Conservation (phyloP, 2,113 vertebrate genomes). For the Origma solitaria region DNA sequence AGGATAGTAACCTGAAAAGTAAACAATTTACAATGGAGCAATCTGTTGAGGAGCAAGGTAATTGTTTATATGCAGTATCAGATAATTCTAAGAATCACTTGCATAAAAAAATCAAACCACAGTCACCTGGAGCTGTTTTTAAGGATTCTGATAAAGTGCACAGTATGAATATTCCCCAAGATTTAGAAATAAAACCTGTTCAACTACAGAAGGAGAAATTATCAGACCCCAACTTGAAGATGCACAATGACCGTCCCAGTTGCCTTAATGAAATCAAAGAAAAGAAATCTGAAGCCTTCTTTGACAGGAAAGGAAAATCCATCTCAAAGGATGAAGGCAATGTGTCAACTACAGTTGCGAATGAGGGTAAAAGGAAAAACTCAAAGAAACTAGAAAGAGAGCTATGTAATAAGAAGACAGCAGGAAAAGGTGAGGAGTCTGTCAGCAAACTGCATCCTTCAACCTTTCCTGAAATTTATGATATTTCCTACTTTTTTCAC, state of each 20-base stretch:
- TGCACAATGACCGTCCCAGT: not conserved
- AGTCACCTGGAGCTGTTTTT: not conserved
- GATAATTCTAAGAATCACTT: not conserved
- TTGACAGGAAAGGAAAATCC: conserved; percentile 29
- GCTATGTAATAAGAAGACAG: conserved; percentile 55
- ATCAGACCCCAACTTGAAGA: not conserved
- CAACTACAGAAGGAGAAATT: conserved; percentile 3
- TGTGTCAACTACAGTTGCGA: not conserved
- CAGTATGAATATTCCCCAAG: not conserved
- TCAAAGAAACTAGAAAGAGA: conserved; percentile 30
- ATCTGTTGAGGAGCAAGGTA: not conserved
- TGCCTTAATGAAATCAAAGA: not conserved
- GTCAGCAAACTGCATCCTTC: not conserved
- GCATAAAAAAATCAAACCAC: conserved; percentile 22
- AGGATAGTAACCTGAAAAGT: conserved; percentile 1
- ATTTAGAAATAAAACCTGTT: conserved; percentile 22
- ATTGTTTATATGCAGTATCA: not conserved
- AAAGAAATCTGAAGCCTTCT: conserved; percentile 48
- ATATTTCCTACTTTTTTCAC: conserved; percentile 11
- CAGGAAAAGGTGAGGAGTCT: conserved; percentile 75
- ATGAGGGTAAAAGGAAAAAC: not conserved
- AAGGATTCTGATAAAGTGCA: not conserved
- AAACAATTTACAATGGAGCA: not conserved
- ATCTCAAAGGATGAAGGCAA: conserved; percentile 44
- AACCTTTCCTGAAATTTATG: conserved; percentile 6